Evolutionary conservation across 2,113 vertebrate species (phyloP).

Genomic region (Hydropotes inermis): DNA sequence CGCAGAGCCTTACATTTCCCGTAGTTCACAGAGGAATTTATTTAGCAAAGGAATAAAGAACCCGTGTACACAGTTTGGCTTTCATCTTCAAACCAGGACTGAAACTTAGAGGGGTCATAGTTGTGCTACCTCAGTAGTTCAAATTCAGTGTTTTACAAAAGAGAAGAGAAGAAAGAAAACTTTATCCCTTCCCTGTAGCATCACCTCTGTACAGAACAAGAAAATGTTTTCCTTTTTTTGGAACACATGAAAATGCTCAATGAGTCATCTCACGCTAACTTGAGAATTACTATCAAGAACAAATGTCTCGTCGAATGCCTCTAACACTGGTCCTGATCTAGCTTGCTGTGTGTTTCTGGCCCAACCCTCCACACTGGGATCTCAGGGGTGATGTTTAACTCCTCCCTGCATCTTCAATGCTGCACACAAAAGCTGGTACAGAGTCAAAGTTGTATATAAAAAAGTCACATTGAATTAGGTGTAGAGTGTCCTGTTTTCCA

Average conservation of each 20-base stretch:
- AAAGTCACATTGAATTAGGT: not conserved
- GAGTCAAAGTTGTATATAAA: too few species aligned
- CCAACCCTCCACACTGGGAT: not conserved
- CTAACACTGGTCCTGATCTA: too few species aligned
- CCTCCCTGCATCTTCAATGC: not conserved
- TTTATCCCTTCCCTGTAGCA: not conserved
- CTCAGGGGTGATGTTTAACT: not conserved
- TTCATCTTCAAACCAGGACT: conserved; percentile 33
- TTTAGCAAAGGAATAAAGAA: conserved; percentile 36
- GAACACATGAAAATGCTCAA: conserved; percentile 29
- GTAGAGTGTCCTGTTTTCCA: not conserved
- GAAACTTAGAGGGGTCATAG: not conserved
- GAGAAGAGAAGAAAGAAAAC: conserved; percentile 22
- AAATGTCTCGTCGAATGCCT: not conserved
- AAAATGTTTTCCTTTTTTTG: not conserved
- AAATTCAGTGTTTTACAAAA: conserved; percentile 38
- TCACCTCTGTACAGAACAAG: not conserved
- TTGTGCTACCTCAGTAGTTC: not conserved
- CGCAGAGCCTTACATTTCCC: not conserved
- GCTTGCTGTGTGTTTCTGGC: not conserved
- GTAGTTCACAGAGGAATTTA: not conserved
- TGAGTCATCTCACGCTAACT: conserved; percentile 3
- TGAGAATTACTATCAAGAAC: conserved; percentile 1
- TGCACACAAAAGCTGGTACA: not conserved
- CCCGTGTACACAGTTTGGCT: not conserved